Conservation (phyloP, 2,888 invertebrate species). For the Galerucella pusilla region DNA sequence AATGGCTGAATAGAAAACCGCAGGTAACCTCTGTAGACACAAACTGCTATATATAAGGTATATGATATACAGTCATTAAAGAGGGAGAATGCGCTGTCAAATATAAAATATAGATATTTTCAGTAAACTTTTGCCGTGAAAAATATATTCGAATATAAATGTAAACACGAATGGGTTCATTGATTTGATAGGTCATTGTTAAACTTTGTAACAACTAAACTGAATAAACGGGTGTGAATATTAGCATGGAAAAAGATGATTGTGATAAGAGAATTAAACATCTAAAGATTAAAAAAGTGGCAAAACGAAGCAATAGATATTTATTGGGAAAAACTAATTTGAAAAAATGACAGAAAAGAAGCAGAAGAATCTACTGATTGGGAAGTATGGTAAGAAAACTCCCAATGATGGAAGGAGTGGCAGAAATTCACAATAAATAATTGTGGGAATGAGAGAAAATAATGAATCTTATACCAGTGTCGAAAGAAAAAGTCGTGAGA, state of each 20-base stretch:
- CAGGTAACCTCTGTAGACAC: conserved; percentile 30
- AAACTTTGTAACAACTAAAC: neutral
- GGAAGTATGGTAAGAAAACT: too few relatives aligned
- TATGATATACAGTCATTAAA: neutral
- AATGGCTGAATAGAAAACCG: conserved; percentile 58
- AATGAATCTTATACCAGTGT: too few relatives aligned
- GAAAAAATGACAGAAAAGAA: too few relatives aligned
- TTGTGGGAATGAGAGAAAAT: too few relatives aligned
- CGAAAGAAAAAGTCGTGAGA: too few relatives aligned
- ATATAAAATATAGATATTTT: conserved; percentile 1
- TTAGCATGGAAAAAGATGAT: neutral
- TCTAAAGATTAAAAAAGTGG: too few relatives aligned
- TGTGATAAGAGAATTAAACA: too few relatives aligned
- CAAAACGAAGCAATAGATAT: too few relatives aligned
- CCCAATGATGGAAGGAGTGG: too few relatives aligned
- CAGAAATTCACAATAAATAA: too few relatives aligned
- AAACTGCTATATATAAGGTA: neutral
- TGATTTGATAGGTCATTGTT: neutral
- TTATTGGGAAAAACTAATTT: too few relatives aligned
- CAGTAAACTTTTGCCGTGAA: neutral
- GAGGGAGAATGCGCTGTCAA: neutral
- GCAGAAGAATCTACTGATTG: too few relatives aligned
- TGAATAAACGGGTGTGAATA: neutral
- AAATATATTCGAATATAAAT: neutral
- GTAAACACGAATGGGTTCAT: neutral